Base-by-base conservation (phyloP, 2,797 vertebrate genomes). In the Epinephelus awoara region DNA sequence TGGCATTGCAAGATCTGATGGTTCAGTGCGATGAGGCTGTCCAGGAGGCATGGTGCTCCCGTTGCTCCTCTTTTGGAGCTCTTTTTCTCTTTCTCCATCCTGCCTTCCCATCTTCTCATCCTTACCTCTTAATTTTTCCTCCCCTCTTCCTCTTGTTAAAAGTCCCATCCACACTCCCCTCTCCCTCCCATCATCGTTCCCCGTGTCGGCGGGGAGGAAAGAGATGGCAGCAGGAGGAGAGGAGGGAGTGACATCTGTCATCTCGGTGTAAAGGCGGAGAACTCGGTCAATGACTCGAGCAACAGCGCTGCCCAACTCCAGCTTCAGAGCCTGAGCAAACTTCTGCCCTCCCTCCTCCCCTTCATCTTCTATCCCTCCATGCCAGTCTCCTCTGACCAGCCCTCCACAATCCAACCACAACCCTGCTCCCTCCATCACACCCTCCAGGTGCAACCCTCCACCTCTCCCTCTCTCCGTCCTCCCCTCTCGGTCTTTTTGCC, bases 271-370 rank as follows among this genome's bases (percentile, higher is more conserved):
- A 8, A 96, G 90, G 64, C 92, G 92, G 38, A 96, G 94, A 14
- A 96, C 96, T 12, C 95, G 89, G 84, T 96, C 96, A 2, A 96
- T 96, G 85, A 96, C 95, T 13, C 94, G 90, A 2, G 95, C 95
- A 83, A 96, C 93, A 0, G 95, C 95, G 2, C 92, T 94, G 15
- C 95, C 93, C 79, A 96, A 75, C 88, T 96, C 95, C 78, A 94
- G 74, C 85, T 96, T 96, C 80, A 96, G 87, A 0, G 95, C 95
- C 77, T 94, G 93, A 10, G 94, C 96, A 61, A 96, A 96, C 83
- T 95, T 95, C 85, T 94, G 91, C 44, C 93, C 93, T n/a, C 88
- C 91, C 18, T 91, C 91, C 42, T 89, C 90, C 0, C 79, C 85
- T n/a, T 88, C 91, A 0, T 91, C 86, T 12, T 93, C 92, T 5